Evolutionary conservation across 2,113 vertebrate species (phyloP).

Genomic region (Brienomyrus longianalis): DNA sequence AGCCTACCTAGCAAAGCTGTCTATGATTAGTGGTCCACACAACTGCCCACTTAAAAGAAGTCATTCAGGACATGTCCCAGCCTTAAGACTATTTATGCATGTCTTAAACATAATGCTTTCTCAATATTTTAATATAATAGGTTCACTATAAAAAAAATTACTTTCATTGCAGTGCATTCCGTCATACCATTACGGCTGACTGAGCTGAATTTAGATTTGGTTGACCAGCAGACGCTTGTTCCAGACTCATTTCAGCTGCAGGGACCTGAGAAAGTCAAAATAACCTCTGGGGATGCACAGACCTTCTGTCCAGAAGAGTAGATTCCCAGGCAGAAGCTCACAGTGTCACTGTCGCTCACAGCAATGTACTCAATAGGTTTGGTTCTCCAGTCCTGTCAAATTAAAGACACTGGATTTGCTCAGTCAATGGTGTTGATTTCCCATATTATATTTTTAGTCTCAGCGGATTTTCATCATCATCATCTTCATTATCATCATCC

Average conservation of each 20-base stretch:
- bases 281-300: neutral
- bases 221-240: neutral
- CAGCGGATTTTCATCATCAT: neutral
- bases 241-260: neutral
- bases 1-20: neutral
- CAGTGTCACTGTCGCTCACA: neutral
- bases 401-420: neutral
- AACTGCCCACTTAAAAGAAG: neutral
- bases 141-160: neutral
- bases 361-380: neutral
- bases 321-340: neutral
- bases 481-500: neutral
- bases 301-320: neutral
- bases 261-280: neutral
- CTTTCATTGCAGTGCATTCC: neutral
- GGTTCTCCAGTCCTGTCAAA: neutral
- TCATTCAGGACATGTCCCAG: neutral
- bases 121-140: neutral
- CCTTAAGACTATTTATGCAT: neutral
- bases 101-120: neutral
- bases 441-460: neutral
- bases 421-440: neutral
- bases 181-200: neutral
- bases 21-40: neutral
- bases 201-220: neutral